Conservation (phyloP, 2,888 invertebrate genomes). For the Volucella zonaria region DNA sequence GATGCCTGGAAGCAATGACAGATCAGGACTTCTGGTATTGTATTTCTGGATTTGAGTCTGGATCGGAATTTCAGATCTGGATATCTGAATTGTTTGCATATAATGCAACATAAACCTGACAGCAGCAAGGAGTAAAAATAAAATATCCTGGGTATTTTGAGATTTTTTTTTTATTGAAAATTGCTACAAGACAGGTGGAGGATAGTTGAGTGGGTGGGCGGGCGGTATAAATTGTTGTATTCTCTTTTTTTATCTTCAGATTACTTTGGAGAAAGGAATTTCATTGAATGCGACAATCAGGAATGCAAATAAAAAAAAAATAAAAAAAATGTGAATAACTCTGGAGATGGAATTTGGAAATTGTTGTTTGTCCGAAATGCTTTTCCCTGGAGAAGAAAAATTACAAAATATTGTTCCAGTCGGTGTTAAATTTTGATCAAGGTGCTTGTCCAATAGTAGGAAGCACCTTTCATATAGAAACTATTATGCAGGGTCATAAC, state of each 20-base stretch:
- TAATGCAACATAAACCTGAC: slow-evolving; percentile 44
- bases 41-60: background rate
- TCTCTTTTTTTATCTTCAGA: background rate
- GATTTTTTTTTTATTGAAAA: slow-evolving; percentile 50
- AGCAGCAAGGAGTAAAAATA: slow-evolving; percentile 41
- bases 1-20: slow-evolving; percentile 14
- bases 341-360: slow-evolving; percentile 1
- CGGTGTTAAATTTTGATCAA: no score
- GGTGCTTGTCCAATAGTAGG: no score
- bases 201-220: background rate
- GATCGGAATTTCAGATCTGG: no score
- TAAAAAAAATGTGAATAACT: slow-evolving; percentile 4
- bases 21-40: slow-evolving; percentile 62
- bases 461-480: no score
- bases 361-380: background rate
- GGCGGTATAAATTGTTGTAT: slow-evolving; percentile 11
- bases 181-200: slow-evolving; percentile 10
- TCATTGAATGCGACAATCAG: slow-evolving; percentile 48
- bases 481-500: no score
- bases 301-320: slow-evolving; percentile 32
- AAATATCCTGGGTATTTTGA: slow-evolving; percentile 56
- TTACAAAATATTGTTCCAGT: no score
- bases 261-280: slow-evolving; percentile 46
- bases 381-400: no score
- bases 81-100: slow-evolving; percentile 48